Base-by-base conservation (phyloP, 2,797 vertebrate species). In the Hippopotamyrus pictus region DNA sequence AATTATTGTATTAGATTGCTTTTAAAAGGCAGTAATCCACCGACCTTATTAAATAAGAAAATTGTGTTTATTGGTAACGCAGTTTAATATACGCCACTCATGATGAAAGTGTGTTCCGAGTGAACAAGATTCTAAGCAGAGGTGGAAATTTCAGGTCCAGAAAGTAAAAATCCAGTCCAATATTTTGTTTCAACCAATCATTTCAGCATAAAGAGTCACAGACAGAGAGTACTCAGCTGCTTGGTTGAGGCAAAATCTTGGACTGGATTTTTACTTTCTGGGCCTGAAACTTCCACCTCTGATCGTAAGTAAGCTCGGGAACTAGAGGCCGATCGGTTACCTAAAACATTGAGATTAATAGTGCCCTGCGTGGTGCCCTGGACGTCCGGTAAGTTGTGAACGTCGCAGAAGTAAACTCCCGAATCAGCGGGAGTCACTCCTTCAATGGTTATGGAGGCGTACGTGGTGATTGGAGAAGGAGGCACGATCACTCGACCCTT, bases 331-430 rank as follows among this genome's bases (percentile, higher is more conserved):
- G 37, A 19, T 44, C 33, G 17, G 92, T 92, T 94, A 97, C 97
- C 96, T 82, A 97, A 92, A 33, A 97, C 96, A 0, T 41, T 94
- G 86, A 97, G 94, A 0, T 91, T 83, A 82, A 97, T 41, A 0
- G 89, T 93, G 90, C 92, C 96, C 88, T 97, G 94, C 17, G 94
- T 94, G 50, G 90, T 88, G 54, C 95, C 95, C 0, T 1, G 5
- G 1, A 94, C 89, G n/a, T 95, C 95, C 0, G 95, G 95, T 0
- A 95, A 91, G 91, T 96, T 97, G 92, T 96, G 95, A 87, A 98
- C 94, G 76, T 97, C 95, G 17, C 98, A 98, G 9, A 87, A 93
- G 91, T 98, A 98, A 88, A 93, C 29, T 0, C 97, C 98, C 0
- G 96, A 91, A 65, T 98, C 97, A 1, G 94, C 93, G 19, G 94